Conservation (phyloP, 2,797 vertebrate species). For the Tympanoctomys barrerae region DNA sequence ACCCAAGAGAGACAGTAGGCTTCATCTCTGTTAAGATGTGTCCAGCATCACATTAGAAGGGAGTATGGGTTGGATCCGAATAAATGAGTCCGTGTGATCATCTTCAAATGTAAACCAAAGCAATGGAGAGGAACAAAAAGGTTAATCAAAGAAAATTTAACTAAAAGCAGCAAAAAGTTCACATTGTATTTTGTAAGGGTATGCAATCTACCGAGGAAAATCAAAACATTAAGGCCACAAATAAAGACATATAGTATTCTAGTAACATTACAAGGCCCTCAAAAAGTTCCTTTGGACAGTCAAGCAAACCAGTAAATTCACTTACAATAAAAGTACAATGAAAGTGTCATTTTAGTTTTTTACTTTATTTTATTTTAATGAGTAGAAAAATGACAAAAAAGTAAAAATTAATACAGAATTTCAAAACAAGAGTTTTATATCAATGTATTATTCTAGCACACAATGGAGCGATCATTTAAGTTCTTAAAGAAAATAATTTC, state of each 20-base stretch:
- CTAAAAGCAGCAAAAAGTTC: not conserved
- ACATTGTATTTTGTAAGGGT: not conserved
- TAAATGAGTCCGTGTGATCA: not conserved
- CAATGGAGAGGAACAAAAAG: not conserved
- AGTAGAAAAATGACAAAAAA: no score
- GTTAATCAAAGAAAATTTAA: not conserved
- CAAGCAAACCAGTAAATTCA: not conserved
- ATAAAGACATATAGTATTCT: not conserved
- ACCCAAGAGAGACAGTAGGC: not conserved
- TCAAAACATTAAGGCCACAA: not conserved
- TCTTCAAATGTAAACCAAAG: not conserved
- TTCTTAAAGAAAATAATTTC: slow-evolving; percentile 41
- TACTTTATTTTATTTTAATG: no score
- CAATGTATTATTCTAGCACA: not conserved
- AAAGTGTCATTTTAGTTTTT: not conserved
- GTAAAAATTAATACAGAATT: no score
- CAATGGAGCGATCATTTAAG: not conserved
- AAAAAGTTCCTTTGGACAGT: not conserved
- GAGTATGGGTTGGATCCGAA: not conserved
- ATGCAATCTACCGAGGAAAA: not conserved
- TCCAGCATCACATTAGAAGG: not conserved
- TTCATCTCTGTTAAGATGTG: not conserved
- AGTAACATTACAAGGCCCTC: not conserved
- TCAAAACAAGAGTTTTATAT: no score
- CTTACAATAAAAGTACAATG: slow-evolving; percentile 32